phyloP scores from a whole-genome alignment of 2,888 invertebrate species.

The Psylliodes chrysocephalus region DNA sequence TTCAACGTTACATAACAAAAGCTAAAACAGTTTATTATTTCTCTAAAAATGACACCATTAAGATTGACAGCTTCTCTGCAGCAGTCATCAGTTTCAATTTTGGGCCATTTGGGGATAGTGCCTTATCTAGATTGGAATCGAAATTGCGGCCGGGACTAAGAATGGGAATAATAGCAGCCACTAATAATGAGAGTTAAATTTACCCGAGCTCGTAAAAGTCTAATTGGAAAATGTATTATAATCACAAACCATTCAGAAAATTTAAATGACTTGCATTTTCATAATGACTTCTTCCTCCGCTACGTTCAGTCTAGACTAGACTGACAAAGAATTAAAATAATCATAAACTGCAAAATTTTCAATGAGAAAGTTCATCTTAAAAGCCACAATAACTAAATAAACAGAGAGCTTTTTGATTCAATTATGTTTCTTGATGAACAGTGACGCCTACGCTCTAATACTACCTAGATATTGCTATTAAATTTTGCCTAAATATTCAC shows the following conservation, averaged over 20 bases:
- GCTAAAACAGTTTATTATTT: too few relatives aligned
- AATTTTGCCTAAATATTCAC: too few relatives aligned
- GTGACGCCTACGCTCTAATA: too few relatives aligned
- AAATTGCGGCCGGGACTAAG: slow-evolving; percentile 1
- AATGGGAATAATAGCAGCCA: background rate
- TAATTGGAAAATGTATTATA: slow-evolving; percentile 25
- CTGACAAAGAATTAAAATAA: background rate
- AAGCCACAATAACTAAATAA: too few relatives aligned
- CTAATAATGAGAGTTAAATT: slow-evolving; percentile 18
- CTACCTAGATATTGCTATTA: too few relatives aligned
- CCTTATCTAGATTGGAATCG: slow-evolving; percentile 10
- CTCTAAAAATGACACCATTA: background rate
- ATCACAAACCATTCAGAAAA: slow-evolving; percentile 9
- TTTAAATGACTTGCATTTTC: slow-evolving; percentile 19
- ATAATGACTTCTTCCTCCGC: slow-evolving; percentile 4
- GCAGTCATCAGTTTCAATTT: background rate
- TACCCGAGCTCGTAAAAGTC: slow-evolving; percentile 13
- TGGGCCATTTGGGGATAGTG: background rate
- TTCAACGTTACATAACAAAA: too few relatives aligned
- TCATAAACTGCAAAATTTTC: background rate
- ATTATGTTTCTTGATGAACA: too few relatives aligned
- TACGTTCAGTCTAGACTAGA: background rate
- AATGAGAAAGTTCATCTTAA: too few relatives aligned
- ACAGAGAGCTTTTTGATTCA: too few relatives aligned
- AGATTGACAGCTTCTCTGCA: background rate